Base-by-base conservation (phyloP, 1,140 invertebrate genomes). In the Solenopsis invicta region DNA sequence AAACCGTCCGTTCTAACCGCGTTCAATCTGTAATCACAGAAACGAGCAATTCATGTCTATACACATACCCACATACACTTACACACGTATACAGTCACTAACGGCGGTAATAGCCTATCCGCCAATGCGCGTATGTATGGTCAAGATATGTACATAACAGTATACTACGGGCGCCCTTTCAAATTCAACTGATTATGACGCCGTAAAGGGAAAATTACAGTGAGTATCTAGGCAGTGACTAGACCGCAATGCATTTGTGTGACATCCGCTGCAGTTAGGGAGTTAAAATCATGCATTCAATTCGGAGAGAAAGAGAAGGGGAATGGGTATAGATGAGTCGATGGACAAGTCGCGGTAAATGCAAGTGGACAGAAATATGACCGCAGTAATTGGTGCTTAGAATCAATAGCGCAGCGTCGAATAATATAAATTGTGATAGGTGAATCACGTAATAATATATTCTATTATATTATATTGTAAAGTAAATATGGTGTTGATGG, bases 211-310 rank as follows among this genome's bases (percentile, higher is more conserved):
- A 61, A 86, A 89, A 89, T 89, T 89, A 69, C 50, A 66, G 59
- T 16, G 76, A 29, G 75, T 77, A 77, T 66, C 54, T 62, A 54
- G 67, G 21, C 48, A 34, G 16, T 21, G 48, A n/a, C n/a, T 67
- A n/a, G 54, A 81, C 75, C 84, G 66, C 54, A 45, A 18, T 29
- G 69, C 88, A 89, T 89, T 89, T 89, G 61, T 85, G 48, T 37
- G 59, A 74, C 61, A 61, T 77, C 50, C 50, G 21, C 67, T n/a
- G 18, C n/a, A 34, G 16, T 12, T 64, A 69, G n/a, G 29, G 72
- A 88, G 74, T 86, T 86, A 50, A 69, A 88, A 85, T 89, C 77
- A 80, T 45, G 88, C 66, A 89, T 89, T 84, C 82, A 67, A 50
- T 64, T 52, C n/a, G 24, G 10, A 4, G 64, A 50, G 45, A 41